Conservation (phyloP, 2,113 vertebrate species). For the Albula glossodonta region DNA sequence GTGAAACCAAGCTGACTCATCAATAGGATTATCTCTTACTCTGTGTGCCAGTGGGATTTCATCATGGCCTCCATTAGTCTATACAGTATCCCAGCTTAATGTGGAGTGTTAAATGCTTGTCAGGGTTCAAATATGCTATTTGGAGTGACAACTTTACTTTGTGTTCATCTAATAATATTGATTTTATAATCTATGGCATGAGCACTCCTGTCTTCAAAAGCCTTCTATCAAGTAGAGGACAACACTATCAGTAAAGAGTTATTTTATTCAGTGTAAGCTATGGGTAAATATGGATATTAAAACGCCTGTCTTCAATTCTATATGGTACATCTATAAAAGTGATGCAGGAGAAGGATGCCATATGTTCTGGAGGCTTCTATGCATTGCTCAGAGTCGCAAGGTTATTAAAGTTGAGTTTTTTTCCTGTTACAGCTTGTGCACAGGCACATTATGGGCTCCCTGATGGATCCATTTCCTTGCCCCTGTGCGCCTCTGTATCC, state of each 20-base stretch:
- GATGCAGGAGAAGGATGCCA: background rate
- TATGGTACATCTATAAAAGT: background rate
- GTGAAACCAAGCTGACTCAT: background rate
- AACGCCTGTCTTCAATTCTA: too few species aligned
- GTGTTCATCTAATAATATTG: background rate
- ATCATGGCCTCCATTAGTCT: background rate
- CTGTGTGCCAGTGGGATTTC: background rate
- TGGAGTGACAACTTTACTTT: background rate
- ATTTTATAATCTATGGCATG: background rate
- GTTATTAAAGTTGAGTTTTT: background rate
- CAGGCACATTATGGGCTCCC: conserved; percentile 8
- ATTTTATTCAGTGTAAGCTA: too few species aligned
- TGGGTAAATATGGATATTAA: background rate
- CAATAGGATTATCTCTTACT: background rate
- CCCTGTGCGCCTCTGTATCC: background rate
- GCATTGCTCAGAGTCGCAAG: background rate
- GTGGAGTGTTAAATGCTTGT: background rate
- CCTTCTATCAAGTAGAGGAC: background rate
- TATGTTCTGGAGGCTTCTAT: background rate
- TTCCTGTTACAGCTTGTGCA: conserved; percentile 1
- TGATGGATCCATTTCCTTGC: background rate
- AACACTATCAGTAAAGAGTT: background rate
- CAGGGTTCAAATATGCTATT: background rate
- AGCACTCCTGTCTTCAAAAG: background rate
- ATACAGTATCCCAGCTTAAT: background rate